Percentiles rank a stretch among this genome's conserved stretches.
Conservation (phyloP, 1,140 invertebrate genomes). For the Delia radicum region DNA sequence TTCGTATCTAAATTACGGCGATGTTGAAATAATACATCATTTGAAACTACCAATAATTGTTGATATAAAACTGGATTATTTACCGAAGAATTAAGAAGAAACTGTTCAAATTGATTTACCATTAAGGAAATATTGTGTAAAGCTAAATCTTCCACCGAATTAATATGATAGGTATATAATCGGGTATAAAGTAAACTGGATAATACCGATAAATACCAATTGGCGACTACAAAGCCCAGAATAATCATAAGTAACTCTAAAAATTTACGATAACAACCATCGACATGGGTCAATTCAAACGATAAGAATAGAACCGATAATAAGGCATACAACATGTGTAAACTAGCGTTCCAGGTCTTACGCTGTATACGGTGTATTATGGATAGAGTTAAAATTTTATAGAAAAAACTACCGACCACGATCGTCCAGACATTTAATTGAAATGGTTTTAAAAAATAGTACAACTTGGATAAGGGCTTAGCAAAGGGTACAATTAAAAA, state of each 20-base stretch:
- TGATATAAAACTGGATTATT: not conserved
- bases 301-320: not conserved
- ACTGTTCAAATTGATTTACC: not conserved
- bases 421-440: not conserved
- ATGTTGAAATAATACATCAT: not conserved
- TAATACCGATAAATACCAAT: slow-evolving; percentile 6
- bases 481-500: not conserved
- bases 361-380: not conserved
- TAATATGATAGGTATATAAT: not conserved
- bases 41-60: not conserved
- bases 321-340: not conserved
- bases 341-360: not conserved
- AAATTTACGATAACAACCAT: not conserved
- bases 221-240: not conserved
- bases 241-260: not conserved
- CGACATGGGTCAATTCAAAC: not conserved
- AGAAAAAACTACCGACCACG: not conserved
- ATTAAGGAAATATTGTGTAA: not conserved
- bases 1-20: not conserved
- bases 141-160: not conserved
- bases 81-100: not conserved
- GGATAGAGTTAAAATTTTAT: not conserved
- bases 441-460: not conserved
- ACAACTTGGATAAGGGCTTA: not conserved
- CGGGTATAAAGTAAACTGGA: not conserved